These are phyloP conservation scores for Cyanoderma ruficeps DNA, from an alignment of 2,113 vertebrate species.

Conservation along the genomic window DNA sequence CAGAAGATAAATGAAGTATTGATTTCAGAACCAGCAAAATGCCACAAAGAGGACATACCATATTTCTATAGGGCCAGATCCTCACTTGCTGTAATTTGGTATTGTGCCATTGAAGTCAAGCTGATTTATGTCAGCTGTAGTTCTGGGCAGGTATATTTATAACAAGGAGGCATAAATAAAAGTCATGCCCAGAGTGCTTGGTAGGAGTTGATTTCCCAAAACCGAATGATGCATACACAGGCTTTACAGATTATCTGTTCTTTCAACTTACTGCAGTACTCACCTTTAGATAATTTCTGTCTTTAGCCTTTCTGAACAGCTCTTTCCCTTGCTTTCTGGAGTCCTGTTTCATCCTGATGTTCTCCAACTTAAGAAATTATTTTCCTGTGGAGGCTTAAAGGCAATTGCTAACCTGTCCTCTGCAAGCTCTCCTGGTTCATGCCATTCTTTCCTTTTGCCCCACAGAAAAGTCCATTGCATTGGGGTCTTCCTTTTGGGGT, in stretches of 20 bases:
- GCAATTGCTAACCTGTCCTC: background rate
- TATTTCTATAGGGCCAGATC: constrained; percentile 7
- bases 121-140: constrained; percentile 31
- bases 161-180: background rate
- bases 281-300: background rate
- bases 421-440: background rate
- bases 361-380: background rate
- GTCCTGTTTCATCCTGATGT: background rate
- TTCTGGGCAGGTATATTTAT: background rate
- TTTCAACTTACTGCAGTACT: background rate
- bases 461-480: accelerated
- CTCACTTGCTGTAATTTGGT: background rate
- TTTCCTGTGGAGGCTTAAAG: background rate
- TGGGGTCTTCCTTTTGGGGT: background rate
- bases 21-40: constrained; percentile 20
- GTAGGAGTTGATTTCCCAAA: background rate
- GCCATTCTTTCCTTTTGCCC: background rate
- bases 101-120: background rate
- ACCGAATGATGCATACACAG: background rate
- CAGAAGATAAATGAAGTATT: constrained; percentile 31
- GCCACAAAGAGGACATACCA: background rate
- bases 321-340: background rate
- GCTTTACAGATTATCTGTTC: background rate
- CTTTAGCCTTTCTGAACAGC: background rate
- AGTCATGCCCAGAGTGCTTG: background rate